phyloP scores from a whole-genome alignment of 2,113 vertebrate species.

The Oxyura jamaicensis region DNA sequence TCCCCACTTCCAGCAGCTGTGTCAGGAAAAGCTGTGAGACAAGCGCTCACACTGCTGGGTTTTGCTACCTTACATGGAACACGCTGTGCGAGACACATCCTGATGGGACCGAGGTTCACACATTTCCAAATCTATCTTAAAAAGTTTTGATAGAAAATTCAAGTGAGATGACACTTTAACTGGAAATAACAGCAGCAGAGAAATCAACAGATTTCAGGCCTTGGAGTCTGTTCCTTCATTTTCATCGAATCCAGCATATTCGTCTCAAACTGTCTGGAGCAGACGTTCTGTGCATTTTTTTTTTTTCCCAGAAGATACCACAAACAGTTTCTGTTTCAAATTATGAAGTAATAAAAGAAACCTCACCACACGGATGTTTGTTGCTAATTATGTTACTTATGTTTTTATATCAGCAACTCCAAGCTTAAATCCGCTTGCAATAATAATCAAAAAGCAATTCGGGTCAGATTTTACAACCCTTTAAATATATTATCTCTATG shows the following conservation, averaged over 20 bases:
- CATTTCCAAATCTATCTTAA: neutral
- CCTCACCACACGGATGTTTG: neutral
- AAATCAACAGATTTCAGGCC: slow-evolving; percentile 58
- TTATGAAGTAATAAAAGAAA: slow-evolving; percentile 45
- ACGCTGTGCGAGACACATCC: neutral
- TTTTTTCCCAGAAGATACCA: neutral
- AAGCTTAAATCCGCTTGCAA: slow-evolving; percentile 5
- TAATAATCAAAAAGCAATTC: slow-evolving; percentile 12
- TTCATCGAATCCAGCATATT: slow-evolving; percentile 1
- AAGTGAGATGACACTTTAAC: slow-evolving; percentile 53
- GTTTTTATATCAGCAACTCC: slow-evolving; percentile 40
- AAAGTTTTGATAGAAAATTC: slow-evolving; percentile 26
- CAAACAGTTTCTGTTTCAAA: slow-evolving; percentile 52
- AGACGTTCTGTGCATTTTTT: neutral
- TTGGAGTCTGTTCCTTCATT: slow-evolving; percentile 19
- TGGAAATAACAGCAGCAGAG: slow-evolving; percentile 60
- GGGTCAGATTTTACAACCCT: slow-evolving; percentile 29
- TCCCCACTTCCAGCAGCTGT: neutral
- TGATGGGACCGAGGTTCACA: slow-evolving; percentile 20
- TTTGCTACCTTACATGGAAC: neutral
- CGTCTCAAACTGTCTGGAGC: neutral
- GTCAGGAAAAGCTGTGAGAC: neutral
- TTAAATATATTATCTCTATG: slow-evolving; percentile 30
- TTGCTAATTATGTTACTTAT: slow-evolving; percentile 32
- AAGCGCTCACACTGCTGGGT: neutral